phyloP scores from a whole-genome alignment of 2,888 invertebrate species.

The Melinaea menophilus region DNA sequence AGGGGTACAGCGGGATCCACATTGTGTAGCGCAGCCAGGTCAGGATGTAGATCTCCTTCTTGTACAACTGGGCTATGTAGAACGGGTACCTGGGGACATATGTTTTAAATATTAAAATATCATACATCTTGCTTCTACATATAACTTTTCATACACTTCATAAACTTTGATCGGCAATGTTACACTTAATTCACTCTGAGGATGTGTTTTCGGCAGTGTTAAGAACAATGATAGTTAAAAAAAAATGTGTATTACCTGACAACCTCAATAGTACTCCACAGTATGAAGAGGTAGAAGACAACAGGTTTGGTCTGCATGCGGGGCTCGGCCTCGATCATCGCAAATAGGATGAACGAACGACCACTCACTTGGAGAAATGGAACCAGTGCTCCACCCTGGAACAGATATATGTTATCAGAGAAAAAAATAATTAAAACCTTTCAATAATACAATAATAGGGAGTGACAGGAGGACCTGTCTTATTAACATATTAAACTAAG shows the following conservation, averaged over 20 bases:
- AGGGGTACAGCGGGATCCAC: constrained; percentile 96
- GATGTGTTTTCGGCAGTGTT: neutral
- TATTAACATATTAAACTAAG: no score
- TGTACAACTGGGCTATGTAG: constrained; percentile 89
- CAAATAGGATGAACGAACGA: constrained; percentile 86
- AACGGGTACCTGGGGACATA: constrained; percentile 88
- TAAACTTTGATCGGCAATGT: neutral
- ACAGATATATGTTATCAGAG: neutral
- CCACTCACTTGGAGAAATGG: constrained; percentile 89
- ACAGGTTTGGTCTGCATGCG: constrained; percentile 92
- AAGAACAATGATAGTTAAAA: no score
- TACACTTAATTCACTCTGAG: neutral
- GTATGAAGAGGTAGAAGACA: constrained; percentile 90
- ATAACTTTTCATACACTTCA: no score
- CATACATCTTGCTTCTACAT: no score
- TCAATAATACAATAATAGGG: no score
- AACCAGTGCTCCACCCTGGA: constrained; percentile 80
- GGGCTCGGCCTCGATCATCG: constrained; percentile 89
- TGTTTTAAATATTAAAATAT: no score
- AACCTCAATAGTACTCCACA: constrained; percentile 90
- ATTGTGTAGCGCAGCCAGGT: constrained; percentile 96
- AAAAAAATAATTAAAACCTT: no score
- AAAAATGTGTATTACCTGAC: constrained; percentile 80
- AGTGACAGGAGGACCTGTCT: no score
- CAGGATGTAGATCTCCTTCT: constrained; percentile 83